A percentile compares a stretch with the other conserved stretches of the same genome.
Evolutionary conservation across 2,888 invertebrate species (phyloP).

Genomic region (Drosophila demipolita): DNA sequence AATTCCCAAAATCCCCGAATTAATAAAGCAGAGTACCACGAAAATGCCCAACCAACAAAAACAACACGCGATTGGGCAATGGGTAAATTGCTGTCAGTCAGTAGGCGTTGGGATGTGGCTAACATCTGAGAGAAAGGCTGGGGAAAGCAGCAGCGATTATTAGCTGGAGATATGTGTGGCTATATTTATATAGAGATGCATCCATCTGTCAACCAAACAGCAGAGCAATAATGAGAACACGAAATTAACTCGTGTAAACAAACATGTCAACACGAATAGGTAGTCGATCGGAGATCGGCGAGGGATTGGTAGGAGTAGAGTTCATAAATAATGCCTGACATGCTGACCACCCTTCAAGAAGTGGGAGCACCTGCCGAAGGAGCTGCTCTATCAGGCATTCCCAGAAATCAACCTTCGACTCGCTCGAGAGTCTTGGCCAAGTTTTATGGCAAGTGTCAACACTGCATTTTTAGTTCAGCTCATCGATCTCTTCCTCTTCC

Average conservation of each 20-base stretch:
- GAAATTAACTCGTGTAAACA: conserved; percentile 78
- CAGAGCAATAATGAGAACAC: conserved; percentile 38
- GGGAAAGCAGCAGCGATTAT: conserved; percentile 18
- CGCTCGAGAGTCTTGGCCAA: conserved; percentile 19
- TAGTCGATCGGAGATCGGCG: neutral
- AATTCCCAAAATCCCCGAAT: conserved; percentile 80
- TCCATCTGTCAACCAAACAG: conserved; percentile 9
- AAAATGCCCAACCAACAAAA: conserved; percentile 26
- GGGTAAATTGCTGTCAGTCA: conserved; percentile 45
- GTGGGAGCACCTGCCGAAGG: conserved; percentile 48
- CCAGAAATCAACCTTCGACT: conserved; percentile 32
- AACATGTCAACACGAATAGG: conserved; percentile 66
- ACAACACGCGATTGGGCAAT: conserved; percentile 62
- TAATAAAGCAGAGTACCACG: conserved; percentile 74
- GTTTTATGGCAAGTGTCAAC: conserved; percentile 79
- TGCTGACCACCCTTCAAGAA: conserved; percentile 51
- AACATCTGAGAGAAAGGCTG: conserved; percentile 29
- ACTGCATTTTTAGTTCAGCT: conserved; percentile 65
- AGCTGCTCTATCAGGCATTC: conserved; percentile 27
- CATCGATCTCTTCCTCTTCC: conserved; percentile 31
- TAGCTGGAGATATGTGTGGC: conserved; percentile 40
- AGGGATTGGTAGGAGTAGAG: conserved; percentile 5
- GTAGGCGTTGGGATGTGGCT: conserved; percentile 26
- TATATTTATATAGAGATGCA: conserved; percentile 10
- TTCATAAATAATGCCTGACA: conserved; percentile 58